These are phyloP conservation scores for Epinephelus cyanopodus DNA, from an alignment of 2,113 vertebrate genomes.

Conservation along the genomic window DNA sequence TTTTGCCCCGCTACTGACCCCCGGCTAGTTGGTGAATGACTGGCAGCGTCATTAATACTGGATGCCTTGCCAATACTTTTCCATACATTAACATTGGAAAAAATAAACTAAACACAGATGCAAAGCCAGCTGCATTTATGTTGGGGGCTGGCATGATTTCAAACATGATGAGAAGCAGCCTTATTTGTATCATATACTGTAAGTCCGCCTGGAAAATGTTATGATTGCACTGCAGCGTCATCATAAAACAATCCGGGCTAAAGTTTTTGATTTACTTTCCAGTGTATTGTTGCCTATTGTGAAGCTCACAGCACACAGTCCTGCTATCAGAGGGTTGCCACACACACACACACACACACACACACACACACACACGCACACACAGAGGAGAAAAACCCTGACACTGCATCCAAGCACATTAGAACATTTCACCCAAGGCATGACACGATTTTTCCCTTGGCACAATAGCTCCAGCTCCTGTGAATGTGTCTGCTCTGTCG, in stretches of 20 bases:
- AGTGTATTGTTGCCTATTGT: not conserved
- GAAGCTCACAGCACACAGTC: not conserved
- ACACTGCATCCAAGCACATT: conserved; percentile 18
- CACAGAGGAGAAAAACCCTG: not conserved
- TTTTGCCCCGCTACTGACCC: conserved; percentile 10
- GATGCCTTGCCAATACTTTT: not conserved
- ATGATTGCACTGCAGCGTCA: not conserved
- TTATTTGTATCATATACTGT: not conserved
- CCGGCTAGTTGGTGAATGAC: not conserved
- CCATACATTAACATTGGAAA: not conserved
- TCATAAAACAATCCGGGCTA: not conserved
- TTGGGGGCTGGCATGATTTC: not conserved
- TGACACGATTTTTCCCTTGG: conserved; percentile 40
- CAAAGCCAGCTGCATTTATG: not conserved
- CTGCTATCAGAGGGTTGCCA: not conserved
- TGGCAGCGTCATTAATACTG: not conserved
- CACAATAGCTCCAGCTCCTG: conserved; percentile 34
- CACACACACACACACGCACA: not conserved
- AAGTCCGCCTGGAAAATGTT: not conserved
- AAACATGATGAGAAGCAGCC: not conserved
- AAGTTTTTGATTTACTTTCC: not conserved
- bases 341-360: not conserved
- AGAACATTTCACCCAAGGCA: conserved; percentile 14
- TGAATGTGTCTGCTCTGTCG: conserved; percentile 19
- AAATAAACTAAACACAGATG: conserved; percentile 6